These are phyloP conservation scores for Callaeas wilsoni DNA, from an alignment of 2,113 vertebrate species.

Conservation along the genomic window DNA sequence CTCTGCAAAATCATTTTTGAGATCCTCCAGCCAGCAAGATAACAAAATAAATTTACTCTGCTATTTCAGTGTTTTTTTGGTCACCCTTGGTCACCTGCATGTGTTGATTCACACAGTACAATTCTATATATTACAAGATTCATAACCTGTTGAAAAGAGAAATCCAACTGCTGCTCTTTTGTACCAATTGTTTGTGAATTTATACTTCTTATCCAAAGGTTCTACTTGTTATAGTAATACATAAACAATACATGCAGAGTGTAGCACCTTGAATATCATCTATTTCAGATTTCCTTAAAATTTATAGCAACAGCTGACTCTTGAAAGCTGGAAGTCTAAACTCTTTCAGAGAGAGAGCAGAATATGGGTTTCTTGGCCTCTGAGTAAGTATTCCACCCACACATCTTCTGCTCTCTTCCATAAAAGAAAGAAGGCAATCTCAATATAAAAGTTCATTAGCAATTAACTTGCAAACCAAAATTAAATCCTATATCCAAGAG, in stretches of 20 bases:
- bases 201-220: not conserved
- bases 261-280: not conserved
- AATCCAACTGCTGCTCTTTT: not conserved
- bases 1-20: not conserved
- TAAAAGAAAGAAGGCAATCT: not conserved
- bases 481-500: not conserved
- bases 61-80: not conserved
- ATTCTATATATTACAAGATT: not conserved
- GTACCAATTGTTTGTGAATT: not conserved
- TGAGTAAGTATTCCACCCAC: not conserved
- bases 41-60: not conserved
- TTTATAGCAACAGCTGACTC: not conserved
- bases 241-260: not conserved
- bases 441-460: not conserved
- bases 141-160: not conserved
- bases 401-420: not conserved
- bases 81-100: rapidly evolving
- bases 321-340: not conserved
- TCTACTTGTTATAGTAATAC: not conserved
- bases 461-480: not conserved
- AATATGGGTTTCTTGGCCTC: not conserved
- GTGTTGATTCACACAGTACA: not conserved
- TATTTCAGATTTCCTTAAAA: not conserved
- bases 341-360: not conserved
- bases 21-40: not conserved